phyloP scores from a whole-genome alignment of 2,113 vertebrate genomes.

The Mohoua ochrocephala region DNA sequence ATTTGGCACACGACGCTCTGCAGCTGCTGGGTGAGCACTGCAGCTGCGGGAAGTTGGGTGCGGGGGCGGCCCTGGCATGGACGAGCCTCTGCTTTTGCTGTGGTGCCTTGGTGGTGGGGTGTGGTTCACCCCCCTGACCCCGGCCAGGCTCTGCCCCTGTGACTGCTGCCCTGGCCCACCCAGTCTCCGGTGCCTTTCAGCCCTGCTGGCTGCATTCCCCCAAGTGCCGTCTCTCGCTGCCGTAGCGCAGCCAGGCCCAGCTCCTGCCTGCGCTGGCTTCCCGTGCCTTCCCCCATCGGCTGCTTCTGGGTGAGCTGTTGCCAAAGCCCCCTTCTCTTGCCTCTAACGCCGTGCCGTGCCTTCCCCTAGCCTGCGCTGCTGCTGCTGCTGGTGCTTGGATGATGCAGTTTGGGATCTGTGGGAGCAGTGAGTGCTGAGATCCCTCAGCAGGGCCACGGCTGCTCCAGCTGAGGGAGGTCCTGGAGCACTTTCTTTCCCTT shows the following conservation, averaged over 20 bases:
- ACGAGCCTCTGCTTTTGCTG: not conserved
- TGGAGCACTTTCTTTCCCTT: not conserved
- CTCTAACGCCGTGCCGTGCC: not conserved
- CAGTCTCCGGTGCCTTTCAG: not conserved
- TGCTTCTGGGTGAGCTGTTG: constrained; percentile 9
- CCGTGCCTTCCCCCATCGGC: not conserved
- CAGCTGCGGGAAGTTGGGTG: accelerated
- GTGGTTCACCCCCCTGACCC: not conserved
- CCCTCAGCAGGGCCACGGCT: not conserved
- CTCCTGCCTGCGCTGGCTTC: not conserved
- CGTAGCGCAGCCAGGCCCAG: accelerated
- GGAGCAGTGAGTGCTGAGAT: not conserved
- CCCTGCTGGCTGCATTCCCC: not conserved
- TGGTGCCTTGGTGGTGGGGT: not conserved
- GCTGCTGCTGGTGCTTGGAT: not conserved
- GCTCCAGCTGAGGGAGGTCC: not conserved
- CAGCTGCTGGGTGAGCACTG: not conserved
- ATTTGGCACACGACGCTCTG: accelerated
- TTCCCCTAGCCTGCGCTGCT: not conserved
- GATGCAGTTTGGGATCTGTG: accelerated
- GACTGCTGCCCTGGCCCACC: not conserved
- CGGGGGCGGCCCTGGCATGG: accelerated
- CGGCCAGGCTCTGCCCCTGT: not conserved
- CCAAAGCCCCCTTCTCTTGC: not conserved
- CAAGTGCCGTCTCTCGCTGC: not conserved